Evolutionary conservation across 2,797 vertebrate genomes (phyloP).

Genomic region (Rhabdomys pumilio): DNA sequence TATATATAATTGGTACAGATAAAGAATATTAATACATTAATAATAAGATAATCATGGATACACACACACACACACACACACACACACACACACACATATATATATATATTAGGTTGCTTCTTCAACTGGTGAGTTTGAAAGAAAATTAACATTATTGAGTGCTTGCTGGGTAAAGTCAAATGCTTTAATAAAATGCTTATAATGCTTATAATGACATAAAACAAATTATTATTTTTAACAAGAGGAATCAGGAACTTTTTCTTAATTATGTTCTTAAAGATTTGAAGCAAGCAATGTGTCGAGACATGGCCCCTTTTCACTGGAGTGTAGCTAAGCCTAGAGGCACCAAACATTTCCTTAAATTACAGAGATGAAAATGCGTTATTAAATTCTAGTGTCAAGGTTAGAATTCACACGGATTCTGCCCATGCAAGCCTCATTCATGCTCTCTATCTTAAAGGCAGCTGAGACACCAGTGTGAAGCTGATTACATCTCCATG

Average conservation of each 20-base stretch:
- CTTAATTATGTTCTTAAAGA: conserved; percentile 17
- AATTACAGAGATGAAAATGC: not conserved
- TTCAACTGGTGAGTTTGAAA: not conserved
- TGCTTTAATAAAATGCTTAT: conserved; percentile 51
- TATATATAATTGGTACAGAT: too few relatives aligned
- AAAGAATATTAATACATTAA: not conserved
- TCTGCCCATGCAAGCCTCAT: not conserved
- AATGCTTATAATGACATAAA: not conserved
- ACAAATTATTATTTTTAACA: not conserved
- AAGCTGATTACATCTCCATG: not conserved
- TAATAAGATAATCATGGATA: not conserved
- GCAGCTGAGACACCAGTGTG: not conserved
- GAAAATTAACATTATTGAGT: conserved; percentile 44
- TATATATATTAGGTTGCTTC: not conserved
- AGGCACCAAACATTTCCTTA: not conserved
- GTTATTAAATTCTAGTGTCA: not conserved
- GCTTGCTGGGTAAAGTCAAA: not conserved
- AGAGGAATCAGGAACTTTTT: not conserved
- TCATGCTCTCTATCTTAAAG: not conserved
- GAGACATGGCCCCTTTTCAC: not conserved
- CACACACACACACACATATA: too few relatives aligned
- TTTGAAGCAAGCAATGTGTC: not conserved
- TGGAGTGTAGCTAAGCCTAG: not conserved
- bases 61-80: too few relatives aligned
- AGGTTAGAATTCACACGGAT: not conserved